Evolutionary conservation across 2,797 vertebrate genomes (phyloP), one percentile per base, ranked within the genome.

Genomic region (Epinephelus malabaricus): DNA sequence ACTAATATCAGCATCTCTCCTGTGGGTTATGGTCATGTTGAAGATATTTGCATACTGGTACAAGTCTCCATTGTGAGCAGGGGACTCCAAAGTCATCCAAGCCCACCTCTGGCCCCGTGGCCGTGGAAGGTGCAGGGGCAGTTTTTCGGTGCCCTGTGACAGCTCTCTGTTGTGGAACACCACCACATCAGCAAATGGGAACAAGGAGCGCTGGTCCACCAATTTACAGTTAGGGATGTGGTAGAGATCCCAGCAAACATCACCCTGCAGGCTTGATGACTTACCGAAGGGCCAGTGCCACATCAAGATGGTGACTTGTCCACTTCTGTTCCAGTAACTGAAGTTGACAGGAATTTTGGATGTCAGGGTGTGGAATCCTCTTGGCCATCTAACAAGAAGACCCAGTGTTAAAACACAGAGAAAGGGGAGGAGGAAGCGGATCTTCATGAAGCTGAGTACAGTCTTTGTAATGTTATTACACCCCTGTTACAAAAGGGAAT

Each of bases 11-110:
- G 98, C 96, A 60, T 97, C 96, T 0, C 85, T 94, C 56, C 96
- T 94, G 93, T 98, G 98, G 23, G 92, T 96, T 89, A 99, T 93
- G 64, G 97, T 97, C 94, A 97, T 96, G 89, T 99, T 98, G 90
- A 99, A 99, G 60, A 96, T 70, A 4, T 95, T 87, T 0, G 89
- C 88, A 73, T 94, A 95, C 1, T 10, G 64, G 0, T 0, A 1
- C 34, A 97, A 74, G 25, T 92, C 90, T 0, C 86, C 93, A 0
- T 92, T 96, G 89, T 96, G 68, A 73, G 69, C 67, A 0, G 96
- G 96, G 0, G 97, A 93, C 88, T 99, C 98, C 88, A 99, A 73
- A 17, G 97, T 97, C 27, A 97, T 88, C 98, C 98, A 99, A 8
- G 97, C 94, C 98, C 98, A 99, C 78, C 93, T 95, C 88, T 99